These are phyloP conservation scores for Galerucella pusilla DNA, from an alignment of 2,888 invertebrate species.

Conservation along the genomic window DNA sequence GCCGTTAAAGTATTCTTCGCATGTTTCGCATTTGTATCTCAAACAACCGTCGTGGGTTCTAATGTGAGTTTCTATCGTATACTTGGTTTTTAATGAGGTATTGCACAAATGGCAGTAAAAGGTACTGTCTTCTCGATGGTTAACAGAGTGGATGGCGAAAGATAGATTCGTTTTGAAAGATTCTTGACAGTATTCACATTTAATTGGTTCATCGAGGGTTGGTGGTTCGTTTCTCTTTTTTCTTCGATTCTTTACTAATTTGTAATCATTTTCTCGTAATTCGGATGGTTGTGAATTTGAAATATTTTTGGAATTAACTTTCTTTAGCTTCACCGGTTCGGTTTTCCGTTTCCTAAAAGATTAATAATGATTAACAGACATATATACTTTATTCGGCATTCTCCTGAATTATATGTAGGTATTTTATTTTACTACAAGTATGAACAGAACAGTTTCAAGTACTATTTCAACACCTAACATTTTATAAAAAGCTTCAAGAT, in stretches of 20 bases:
- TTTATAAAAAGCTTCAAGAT: too few species aligned
- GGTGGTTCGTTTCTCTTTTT: constrained; percentile 36
- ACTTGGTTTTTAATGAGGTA: constrained; percentile 50
- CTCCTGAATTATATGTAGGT: neutral
- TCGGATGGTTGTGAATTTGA: neutral
- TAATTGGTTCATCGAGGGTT: constrained; percentile 61
- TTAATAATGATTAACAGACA: constrained; percentile 1
- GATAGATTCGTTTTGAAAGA: constrained; percentile 63
- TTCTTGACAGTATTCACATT: constrained; percentile 68
- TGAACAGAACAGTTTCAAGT: too few species aligned
- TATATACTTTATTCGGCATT: neutral
- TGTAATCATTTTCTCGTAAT: neutral
- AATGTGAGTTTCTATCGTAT: constrained; percentile 57
- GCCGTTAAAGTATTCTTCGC: constrained; percentile 64
- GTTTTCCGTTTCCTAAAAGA: constrained; percentile 8
- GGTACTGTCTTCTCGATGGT: constrained; percentile 54
- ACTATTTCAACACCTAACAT: too few species aligned
- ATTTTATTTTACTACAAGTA: neutral
- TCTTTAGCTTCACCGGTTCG: constrained; percentile 3
- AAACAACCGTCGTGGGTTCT: constrained; percentile 51
- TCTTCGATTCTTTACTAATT: neutral
- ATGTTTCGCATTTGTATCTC: constrained; percentile 61
- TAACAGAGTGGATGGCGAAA: constrained; percentile 58
- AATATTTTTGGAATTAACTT: constrained; percentile 8
- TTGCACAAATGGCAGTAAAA: constrained; percentile 59